Percentiles rank a stretch among this genome's conserved stretches.
Conservation (phyloP, 2,888 invertebrate species). For the Euphydryas editha region DNA sequence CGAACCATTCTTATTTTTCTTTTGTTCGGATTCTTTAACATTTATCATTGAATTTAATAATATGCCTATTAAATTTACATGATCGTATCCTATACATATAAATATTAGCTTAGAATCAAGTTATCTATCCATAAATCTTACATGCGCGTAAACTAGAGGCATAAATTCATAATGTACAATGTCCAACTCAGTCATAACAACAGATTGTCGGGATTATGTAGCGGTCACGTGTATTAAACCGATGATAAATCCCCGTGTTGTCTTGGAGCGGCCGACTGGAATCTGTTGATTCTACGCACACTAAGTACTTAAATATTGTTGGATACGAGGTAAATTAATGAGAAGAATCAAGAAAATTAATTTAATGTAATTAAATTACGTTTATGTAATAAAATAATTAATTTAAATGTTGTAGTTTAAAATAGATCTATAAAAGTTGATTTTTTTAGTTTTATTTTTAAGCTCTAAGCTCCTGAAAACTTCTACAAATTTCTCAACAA, state of each 20-base stretch:
- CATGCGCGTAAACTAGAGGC: slow-evolving; percentile 32
- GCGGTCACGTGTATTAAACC: slow-evolving; percentile 47
- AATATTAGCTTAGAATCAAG: slow-evolving; percentile 16
- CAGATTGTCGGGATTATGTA: slow-evolving; percentile 50
- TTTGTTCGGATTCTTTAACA: slow-evolving; percentile 4
- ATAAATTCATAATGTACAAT: slow-evolving; percentile 46
- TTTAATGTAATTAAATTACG: background rate
- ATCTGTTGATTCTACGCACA: slow-evolving; percentile 48
- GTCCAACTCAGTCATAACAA: slow-evolving; percentile 48
- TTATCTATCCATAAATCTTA: slow-evolving; percentile 21
- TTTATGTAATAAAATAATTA: too few species aligned
- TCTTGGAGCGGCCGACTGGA: slow-evolving; percentile 50
- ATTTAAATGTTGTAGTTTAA: too few species aligned
- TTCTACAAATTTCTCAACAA: background rate
- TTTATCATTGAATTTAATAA: background rate
- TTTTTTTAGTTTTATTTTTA: too few species aligned
- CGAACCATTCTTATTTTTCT: slow-evolving; percentile 11
- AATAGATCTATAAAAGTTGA: background rate
- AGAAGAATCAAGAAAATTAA: background rate
- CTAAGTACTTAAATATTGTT: slow-evolving; percentile 19
- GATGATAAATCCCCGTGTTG: slow-evolving; percentile 53
- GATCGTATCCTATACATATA: slow-evolving; percentile 3
- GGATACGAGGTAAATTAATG: slow-evolving; percentile 5
- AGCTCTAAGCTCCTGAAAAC: too few species aligned
- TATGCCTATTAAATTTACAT: background rate